Evolutionary conservation across 2,888 invertebrate genomes (phyloP).

Genomic region (Ecdyonurus torrentis): DNA sequence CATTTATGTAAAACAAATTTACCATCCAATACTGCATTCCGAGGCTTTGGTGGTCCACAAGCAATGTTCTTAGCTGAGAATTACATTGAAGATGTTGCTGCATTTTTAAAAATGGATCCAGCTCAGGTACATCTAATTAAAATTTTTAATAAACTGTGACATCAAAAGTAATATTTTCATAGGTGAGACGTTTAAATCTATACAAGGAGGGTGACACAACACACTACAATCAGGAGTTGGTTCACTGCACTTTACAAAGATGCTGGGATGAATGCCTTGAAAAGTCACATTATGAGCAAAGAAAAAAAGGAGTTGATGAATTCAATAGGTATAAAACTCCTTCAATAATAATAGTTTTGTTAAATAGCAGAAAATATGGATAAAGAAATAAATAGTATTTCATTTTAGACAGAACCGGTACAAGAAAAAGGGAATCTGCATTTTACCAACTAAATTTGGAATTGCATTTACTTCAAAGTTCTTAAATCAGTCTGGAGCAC

Average conservation of each 20-base stretch:
- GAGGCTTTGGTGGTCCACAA: slow-evolving; percentile 85
- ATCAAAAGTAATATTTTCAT: slow-evolving; percentile 9
- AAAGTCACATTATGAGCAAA: slow-evolving; percentile 43
- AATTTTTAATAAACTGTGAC: slow-evolving; percentile 6
- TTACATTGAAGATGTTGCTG: slow-evolving; percentile 60
- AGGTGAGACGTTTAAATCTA: slow-evolving; percentile 51
- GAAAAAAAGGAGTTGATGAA: slow-evolving; percentile 37
- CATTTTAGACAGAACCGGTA: slow-evolving; percentile 21
- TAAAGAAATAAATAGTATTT: too few species aligned
- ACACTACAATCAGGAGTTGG: slow-evolving; percentile 56
- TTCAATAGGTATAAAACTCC: slow-evolving; percentile 49
- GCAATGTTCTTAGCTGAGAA: slow-evolving; percentile 75
- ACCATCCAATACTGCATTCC: slow-evolving; percentile 83
- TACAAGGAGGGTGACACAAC: slow-evolving; percentile 62
- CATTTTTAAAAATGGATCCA: slow-evolving; percentile 42
- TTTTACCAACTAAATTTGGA: slow-evolving; percentile 26
- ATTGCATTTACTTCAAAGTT: slow-evolving; percentile 21
- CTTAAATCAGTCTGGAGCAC: slow-evolving; percentile 29
- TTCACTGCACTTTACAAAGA: slow-evolving; percentile 48
- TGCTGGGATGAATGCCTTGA: slow-evolving; percentile 68
- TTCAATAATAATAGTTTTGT: background rate
- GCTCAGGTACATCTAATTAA: slow-evolving; percentile 35
- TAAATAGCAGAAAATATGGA: background rate
- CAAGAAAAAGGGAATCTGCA: slow-evolving; percentile 27
- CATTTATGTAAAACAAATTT: slow-evolving; percentile 74